Evolutionary conservation across 1,140 invertebrate species (phyloP).

Genomic region (Aphaenogaster ashmeadi): DNA sequence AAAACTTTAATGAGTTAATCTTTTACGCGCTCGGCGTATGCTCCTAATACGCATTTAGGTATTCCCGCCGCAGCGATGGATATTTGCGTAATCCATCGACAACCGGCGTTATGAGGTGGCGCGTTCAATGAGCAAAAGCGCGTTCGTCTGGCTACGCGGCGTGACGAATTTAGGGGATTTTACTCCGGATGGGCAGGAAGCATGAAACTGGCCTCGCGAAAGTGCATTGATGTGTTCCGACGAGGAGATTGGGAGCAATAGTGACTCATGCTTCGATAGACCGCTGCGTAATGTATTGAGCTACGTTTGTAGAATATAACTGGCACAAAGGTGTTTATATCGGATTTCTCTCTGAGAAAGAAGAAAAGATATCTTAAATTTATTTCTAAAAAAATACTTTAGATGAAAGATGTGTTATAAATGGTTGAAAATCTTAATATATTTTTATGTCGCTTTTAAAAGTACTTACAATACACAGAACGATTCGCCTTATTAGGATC

Average conservation of each 20-base stretch:
- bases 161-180: constrained; percentile 70
- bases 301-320: constrained; percentile 1
- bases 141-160: constrained; percentile 5
- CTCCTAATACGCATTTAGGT: constrained; percentile 39
- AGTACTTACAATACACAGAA: neutral
- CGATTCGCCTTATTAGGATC: constrained; percentile 22
- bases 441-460: neutral
- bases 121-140: neutral
- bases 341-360: neutral
- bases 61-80: neutral
- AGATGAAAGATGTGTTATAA: neutral
- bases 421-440: neutral
- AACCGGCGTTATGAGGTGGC: constrained; percentile 29
- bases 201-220: constrained; percentile 58
- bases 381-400: neutral
- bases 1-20: constrained; percentile 71
- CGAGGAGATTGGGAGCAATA: constrained; percentile 70
- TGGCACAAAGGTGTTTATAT: neutral
- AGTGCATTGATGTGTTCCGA: constrained; percentile 67
- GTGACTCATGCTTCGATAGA: constrained; percentile 59
- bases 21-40: constrained; percentile 42
- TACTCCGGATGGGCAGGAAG: constrained; percentile 67
- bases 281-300: neutral
- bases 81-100: constrained; percentile 40
- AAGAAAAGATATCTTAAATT: neutral